Evolutionary conservation across 2,797 vertebrate genomes (phyloP), one percentile per base, ranked within the genome.

Genomic region (Arremon brunneinucha): DNA sequence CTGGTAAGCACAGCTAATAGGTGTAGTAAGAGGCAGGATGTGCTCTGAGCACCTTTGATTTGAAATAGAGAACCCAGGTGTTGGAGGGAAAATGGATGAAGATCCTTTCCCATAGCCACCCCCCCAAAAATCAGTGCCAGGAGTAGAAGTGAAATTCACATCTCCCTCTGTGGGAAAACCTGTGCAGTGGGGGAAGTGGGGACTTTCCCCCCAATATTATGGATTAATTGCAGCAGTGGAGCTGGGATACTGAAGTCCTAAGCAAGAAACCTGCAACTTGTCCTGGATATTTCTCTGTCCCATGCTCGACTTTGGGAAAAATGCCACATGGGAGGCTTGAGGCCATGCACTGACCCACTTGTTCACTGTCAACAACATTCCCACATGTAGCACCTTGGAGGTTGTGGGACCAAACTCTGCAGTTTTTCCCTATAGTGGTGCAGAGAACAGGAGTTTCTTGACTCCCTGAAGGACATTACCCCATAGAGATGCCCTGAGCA

Each of bases 261-360:
- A 62, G 12, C 4, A 8, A 27, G 63, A 28, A 56, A 75, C 12
- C 70, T 50, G 7, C 52, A 78, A 12, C n/a, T 7, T 70, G 15
- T 3, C 37, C 71, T 62, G 32, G 14, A 12, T 62, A 13, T 39
- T 76, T 59, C 46, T 84, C 44, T 78, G 87, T 34, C 18, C 57
- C 14, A 0, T 23, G 26, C 22, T 47, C 0, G 0, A 9, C 1
- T 1, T 9, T 9, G 26, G 50, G 65, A 43, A 18, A 72, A 68
- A 60, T 41, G 5, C 19, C 49, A 14, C 0, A 0, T 2, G 30
- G 19, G 47, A 59, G 6, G 10, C 23, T 9, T 8, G 62, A 57
- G n/a, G 30, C 22, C 23, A 6, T n/a, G 56, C 80, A 5, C 46
- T 2, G 15, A 47, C 24, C 14, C 71, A 2, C 52, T 28, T 6